phyloP scores from a whole-genome alignment of 2,888 invertebrate species.

The Dasypolia templi region DNA sequence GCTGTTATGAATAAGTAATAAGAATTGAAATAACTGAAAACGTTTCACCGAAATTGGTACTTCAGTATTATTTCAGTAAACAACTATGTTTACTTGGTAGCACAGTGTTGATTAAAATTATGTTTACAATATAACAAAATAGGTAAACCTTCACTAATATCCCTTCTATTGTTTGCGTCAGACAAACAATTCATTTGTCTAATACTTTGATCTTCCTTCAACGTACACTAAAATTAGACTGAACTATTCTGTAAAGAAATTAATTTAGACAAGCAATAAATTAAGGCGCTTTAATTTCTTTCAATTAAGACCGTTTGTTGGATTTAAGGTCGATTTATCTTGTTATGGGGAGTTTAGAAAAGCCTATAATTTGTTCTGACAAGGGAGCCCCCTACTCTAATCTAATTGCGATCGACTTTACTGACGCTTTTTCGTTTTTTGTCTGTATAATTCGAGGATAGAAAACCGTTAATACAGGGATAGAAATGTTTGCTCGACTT shows the following conservation, averaged over 20 bases:
- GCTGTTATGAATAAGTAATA: background rate
- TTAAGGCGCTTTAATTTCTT: slow-evolving; percentile 57
- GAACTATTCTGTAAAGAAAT: slow-evolving; percentile 52
- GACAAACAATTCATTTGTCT: slow-evolving; percentile 16
- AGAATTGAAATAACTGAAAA: background rate
- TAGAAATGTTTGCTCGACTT: no score
- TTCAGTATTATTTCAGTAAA: slow-evolving; percentile 7
- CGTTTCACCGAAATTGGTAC: background rate
- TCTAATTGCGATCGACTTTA: slow-evolving; percentile 41
- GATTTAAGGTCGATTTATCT: slow-evolving; percentile 66
- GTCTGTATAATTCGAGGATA: background rate
- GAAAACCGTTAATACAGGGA: background rate
- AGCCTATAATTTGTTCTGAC: slow-evolving; percentile 58
- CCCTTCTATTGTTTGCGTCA: background rate
- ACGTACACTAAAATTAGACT: background rate
- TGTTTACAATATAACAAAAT: slow-evolving; percentile 12
- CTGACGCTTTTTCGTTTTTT: slow-evolving; percentile 3
- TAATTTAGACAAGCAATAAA: slow-evolving; percentile 56
- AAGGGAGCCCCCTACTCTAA: slow-evolving; percentile 24
- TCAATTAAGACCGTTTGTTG: slow-evolving; percentile 61
- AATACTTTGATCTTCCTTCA: slow-evolving; percentile 17
- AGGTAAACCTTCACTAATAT: slow-evolving; percentile 8
- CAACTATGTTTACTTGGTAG: background rate
- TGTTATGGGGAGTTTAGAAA: slow-evolving; percentile 52
- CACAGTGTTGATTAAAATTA: slow-evolving; percentile 18